phyloP scores from a whole-genome alignment of 2,113 vertebrate species.

The Microcebus murinus region DNA sequence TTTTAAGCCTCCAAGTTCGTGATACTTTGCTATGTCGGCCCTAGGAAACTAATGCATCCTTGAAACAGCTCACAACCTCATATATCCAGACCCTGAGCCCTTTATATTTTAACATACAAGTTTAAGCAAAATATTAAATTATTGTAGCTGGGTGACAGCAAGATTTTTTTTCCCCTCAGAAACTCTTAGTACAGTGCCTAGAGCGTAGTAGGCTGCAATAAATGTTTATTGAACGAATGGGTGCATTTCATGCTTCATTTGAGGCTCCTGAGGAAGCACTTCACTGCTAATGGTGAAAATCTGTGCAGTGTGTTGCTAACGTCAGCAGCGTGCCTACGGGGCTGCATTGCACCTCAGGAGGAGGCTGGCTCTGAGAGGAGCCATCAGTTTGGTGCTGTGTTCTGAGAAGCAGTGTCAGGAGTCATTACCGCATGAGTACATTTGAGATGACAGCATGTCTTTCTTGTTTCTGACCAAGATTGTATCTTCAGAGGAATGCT shows the following conservation, averaged over 20 bases:
- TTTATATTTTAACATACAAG: neutral
- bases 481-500: neutral
- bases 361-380: neutral
- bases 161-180: neutral
- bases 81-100: neutral
- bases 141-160: neutral
- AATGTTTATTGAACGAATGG: conserved; percentile 11
- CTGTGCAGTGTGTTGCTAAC: neutral
- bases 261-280: neutral
- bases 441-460: neutral
- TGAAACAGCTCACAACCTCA: neutral
- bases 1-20: neutral
- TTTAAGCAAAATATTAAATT: neutral
- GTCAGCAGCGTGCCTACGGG: neutral
- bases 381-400: neutral
- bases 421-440: neutral
- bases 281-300: neutral
- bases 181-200: neutral
- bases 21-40: neutral
- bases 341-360: neutral
- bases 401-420: neutral
- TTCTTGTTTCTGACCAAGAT: neutral
- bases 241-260: conserved; percentile 41
- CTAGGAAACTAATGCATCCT: neutral
- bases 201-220: neutral